phyloP scores from a whole-genome alignment of 2,797 vertebrate species.

The Nyctalus aviator region DNA sequence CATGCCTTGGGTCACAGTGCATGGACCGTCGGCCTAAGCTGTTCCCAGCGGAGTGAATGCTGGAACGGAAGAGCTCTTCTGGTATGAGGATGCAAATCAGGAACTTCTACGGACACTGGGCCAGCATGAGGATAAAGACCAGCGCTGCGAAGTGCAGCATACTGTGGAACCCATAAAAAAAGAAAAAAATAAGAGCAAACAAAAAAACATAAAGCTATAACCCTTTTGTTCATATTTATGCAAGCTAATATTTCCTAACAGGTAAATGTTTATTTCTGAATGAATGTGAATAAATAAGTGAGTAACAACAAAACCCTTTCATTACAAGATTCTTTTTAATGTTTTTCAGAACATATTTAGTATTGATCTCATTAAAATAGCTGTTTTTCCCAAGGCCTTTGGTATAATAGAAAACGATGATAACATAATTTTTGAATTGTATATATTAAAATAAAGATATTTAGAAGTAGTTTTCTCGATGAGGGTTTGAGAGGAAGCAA shows the following conservation, averaged over 20 bases:
- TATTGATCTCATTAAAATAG: background rate
- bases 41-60: background rate
- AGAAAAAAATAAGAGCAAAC: background rate
- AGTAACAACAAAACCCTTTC: background rate
- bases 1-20: background rate
- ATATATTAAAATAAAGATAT: background rate
- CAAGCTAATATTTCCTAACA: background rate
- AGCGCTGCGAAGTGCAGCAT: background rate
- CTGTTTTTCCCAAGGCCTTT: background rate
- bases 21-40: background rate
- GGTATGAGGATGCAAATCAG: background rate
- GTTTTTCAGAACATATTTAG: conserved; percentile 12
- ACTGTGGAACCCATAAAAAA: background rate
- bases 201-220: background rate
- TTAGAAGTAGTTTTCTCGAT: background rate
- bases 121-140: background rate
- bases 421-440: background rate
- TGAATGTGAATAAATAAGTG: conserved; percentile 3
- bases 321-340: background rate
- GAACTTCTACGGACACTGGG: background rate
- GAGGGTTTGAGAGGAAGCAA: background rate
- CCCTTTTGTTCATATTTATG: background rate
- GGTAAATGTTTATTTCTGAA: background rate
- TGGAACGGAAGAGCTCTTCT: background rate
- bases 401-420: conserved; percentile 1